Evolutionary conservation across 2,888 invertebrate species (phyloP).

Genomic region (Agrochola litura): DNA sequence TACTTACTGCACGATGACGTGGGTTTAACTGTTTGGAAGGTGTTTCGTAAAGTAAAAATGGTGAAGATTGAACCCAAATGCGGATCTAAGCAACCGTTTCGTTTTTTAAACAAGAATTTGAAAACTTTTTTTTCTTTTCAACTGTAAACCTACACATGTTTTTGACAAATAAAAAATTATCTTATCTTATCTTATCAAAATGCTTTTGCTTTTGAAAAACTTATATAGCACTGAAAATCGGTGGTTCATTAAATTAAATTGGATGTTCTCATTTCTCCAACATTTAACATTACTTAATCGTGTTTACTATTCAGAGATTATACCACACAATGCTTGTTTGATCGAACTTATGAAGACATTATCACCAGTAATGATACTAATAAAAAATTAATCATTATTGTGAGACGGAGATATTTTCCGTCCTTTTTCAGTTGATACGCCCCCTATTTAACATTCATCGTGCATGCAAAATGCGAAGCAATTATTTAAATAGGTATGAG

Average conservation of each 20-base stretch:
- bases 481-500: background rate
- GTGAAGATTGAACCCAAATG: background rate
- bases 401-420: conserved; percentile 21
- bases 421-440: conserved; percentile 38
- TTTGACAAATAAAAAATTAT: too few relatives aligned
- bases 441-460: conserved; percentile 10
- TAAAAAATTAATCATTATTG: background rate
- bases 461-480: background rate
- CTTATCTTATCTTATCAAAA: too few relatives aligned
- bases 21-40: too few relatives aligned
- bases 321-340: background rate
- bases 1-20: background rate
- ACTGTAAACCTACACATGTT: too few relatives aligned
- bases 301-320: conserved; percentile 12
- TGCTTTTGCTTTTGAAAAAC: too few relatives aligned
- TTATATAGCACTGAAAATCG: too few relatives aligned
- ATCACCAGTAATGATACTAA: conserved; percentile 7
- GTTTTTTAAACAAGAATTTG: too few relatives aligned
- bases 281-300: background rate
- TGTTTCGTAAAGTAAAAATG: background rate
- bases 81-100: too few relatives aligned
- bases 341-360: conserved; percentile 24
- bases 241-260: too few relatives aligned
- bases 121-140: too few relatives aligned
- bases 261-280: background rate